A percentile compares a stretch with the other conserved stretches of the same genome.
phyloP scores from a whole-genome alignment of 2,888 invertebrate species.

The Chamaedrilus cognettii region DNA sequence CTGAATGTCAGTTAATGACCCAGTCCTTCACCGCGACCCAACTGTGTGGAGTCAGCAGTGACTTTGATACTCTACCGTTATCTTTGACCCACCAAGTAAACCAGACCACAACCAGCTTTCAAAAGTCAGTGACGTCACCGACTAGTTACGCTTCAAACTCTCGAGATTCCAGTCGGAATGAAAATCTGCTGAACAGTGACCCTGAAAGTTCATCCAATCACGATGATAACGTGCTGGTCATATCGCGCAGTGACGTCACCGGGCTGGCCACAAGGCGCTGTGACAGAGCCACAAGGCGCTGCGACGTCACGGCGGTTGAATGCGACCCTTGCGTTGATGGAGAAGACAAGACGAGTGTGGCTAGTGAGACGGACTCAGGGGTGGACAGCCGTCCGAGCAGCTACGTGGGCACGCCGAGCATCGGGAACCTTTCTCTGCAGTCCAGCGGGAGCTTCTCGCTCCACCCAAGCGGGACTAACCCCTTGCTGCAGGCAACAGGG shows the following conservation, averaged over 20 bases:
- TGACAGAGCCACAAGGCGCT: background rate
- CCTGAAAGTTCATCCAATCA: too few species aligned
- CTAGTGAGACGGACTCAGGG: slow-evolving; percentile 97
- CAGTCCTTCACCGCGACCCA: background rate
- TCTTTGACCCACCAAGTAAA: too few species aligned
- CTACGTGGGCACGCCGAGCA: slow-evolving; percentile 31
- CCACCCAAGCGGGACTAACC: background rate
- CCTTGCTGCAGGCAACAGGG: background rate
- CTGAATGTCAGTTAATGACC: too few species aligned
- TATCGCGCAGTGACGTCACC: too few species aligned
- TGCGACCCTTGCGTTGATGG: too few species aligned
- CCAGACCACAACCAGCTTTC: background rate
- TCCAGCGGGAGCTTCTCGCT: background rate
- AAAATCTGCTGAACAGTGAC: too few species aligned
- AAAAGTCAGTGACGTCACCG: background rate
- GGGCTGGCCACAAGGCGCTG: background rate
- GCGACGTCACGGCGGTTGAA: background rate
- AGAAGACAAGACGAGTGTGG: slow-evolving; percentile 59
- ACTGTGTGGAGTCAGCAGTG: background rate
- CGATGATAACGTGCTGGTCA: too few species aligned
- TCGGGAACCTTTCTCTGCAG: background rate
- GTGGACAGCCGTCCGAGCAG: slow-evolving; percentile 72
- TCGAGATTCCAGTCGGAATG: background rate
- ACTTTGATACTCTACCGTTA: too few species aligned
- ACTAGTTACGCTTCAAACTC: background rate